phyloP scores from a whole-genome alignment of 2,113 vertebrate species.

The Lates calcarifer region DNA sequence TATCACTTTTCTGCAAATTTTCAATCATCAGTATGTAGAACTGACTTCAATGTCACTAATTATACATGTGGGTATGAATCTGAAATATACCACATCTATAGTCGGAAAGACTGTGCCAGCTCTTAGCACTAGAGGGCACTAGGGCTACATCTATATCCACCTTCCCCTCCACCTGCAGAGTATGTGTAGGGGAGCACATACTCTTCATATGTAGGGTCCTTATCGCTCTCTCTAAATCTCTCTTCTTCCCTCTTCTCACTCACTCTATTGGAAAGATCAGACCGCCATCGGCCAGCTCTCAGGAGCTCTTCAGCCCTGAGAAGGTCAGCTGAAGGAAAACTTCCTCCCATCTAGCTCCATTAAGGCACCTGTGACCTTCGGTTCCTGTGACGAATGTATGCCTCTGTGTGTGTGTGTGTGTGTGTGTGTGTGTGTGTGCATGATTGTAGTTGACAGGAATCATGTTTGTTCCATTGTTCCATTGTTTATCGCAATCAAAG shows the following conservation, averaged over 20 bases:
- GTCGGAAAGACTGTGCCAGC: constrained; percentile 15
- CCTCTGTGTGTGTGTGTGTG: constrained; percentile 7
- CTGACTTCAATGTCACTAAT: background rate
- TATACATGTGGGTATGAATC: constrained; percentile 12
- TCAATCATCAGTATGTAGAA: background rate
- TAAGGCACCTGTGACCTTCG: constrained; percentile 71
- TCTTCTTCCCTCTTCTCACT: constrained; percentile 65
- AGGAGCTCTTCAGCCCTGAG: constrained; percentile 71
- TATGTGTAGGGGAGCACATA: constrained; percentile 55
- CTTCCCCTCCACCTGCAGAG: constrained; percentile 34
- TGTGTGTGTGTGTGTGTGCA: constrained; percentile 14
- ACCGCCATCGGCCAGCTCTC: constrained; percentile 59
- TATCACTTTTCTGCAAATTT: background rate
- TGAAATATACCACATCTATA: background rate
- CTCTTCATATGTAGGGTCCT: constrained; percentile 71
- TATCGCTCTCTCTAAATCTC: constrained; percentile 72
- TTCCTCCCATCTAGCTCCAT: constrained; percentile 65
- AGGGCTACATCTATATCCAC: constrained; percentile 62
- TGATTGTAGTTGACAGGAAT: constrained; percentile 44
- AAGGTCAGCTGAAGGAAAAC: constrained; percentile 80
- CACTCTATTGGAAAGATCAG: constrained; percentile 71
- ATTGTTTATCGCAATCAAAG: constrained; percentile 73
- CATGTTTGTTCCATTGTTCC: constrained; percentile 57
- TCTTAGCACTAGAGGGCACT: constrained; percentile 85
- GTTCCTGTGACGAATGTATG: constrained; percentile 22